These are phyloP conservation scores for Trachemys scripta DNA, from an alignment of 2,113 vertebrate genomes.

Conservation along the genomic window DNA sequence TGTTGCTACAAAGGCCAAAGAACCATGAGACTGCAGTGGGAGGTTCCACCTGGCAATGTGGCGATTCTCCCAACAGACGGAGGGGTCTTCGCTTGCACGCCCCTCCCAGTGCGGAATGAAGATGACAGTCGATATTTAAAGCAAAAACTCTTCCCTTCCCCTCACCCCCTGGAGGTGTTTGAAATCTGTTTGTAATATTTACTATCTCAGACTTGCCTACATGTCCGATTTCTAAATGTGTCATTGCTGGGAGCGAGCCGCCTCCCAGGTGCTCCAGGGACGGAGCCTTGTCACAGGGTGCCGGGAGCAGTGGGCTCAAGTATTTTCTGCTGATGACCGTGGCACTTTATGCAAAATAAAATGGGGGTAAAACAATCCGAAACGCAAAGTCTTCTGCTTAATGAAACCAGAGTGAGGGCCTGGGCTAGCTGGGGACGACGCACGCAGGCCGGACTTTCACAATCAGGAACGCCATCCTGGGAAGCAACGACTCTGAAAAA, in stretches of 20 bases:
- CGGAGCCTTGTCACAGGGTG: not conserved
- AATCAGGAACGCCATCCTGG: not conserved
- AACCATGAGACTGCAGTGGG: not conserved
- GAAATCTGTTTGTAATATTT: not conserved
- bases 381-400: not conserved
- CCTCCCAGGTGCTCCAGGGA: not conserved
- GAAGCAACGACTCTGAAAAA: not conserved
- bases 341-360: slow-evolving; percentile 35
- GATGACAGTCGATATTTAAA: not conserved
- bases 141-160: too few species aligned
- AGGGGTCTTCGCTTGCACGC: rapidly evolving
- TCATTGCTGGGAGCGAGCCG: not conserved
- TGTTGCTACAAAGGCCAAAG: not conserved
- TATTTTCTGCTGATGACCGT: not conserved
- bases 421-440: not conserved
- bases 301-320: not conserved
- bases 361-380: not conserved
- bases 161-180: not conserved
- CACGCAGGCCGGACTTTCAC: not conserved
- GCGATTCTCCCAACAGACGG: not conserved
- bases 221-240: not conserved
- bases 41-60: not conserved
- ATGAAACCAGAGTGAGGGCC: not conserved
- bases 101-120: not conserved
- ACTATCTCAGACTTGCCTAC: not conserved